Evolutionary conservation across 2,888 invertebrate species (phyloP).

Genomic region (Omphaloscelis lunosa): DNA sequence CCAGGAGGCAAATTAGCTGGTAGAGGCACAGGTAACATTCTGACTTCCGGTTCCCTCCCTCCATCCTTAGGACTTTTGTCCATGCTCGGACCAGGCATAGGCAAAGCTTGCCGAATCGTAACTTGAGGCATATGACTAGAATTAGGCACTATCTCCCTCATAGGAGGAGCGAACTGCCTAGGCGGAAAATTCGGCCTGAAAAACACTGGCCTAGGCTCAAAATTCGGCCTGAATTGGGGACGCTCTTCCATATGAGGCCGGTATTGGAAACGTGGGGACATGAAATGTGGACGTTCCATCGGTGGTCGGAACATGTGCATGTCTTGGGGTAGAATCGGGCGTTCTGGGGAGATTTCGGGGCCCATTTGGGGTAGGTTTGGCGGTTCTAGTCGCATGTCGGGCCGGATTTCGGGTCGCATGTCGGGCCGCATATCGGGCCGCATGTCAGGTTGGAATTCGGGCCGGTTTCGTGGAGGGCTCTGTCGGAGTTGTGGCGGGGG

Average conservation of each 20-base stretch:
- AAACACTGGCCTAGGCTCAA: slow-evolving; percentile 76
- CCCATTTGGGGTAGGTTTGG: slow-evolving; percentile 63
- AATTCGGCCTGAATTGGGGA: slow-evolving; percentile 67
- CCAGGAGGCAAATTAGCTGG: slow-evolving; percentile 80
- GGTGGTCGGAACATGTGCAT: slow-evolving; percentile 69
- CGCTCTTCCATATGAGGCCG: slow-evolving; percentile 74
- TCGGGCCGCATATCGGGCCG: slow-evolving; percentile 54
- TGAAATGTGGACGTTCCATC: slow-evolving; percentile 68
- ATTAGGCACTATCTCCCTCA: slow-evolving; percentile 77
- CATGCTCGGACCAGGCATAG: slow-evolving; percentile 57
- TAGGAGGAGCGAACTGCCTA: slow-evolving; percentile 74
- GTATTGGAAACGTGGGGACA: slow-evolving; percentile 68
- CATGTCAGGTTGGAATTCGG: slow-evolving; percentile 56
- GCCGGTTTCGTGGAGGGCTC: slow-evolving; percentile 20
- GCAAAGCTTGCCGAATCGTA: slow-evolving; percentile 78
- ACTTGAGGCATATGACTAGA: slow-evolving; percentile 80
- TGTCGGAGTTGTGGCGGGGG: slow-evolving; percentile 72
- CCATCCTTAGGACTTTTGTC: slow-evolving; percentile 56
- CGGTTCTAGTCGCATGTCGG: slow-evolving; percentile 51
- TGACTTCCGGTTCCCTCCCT: slow-evolving; percentile 80
- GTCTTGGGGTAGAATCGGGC: slow-evolving; percentile 70
- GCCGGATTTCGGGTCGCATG: slow-evolving; percentile 45
- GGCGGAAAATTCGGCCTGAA: slow-evolving; percentile 73
- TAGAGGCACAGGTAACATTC: slow-evolving; percentile 84
- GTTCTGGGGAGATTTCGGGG: slow-evolving; percentile 74